phyloP scores from a whole-genome alignment of 2,113 vertebrate species.

The Sapayoa aenigma region DNA sequence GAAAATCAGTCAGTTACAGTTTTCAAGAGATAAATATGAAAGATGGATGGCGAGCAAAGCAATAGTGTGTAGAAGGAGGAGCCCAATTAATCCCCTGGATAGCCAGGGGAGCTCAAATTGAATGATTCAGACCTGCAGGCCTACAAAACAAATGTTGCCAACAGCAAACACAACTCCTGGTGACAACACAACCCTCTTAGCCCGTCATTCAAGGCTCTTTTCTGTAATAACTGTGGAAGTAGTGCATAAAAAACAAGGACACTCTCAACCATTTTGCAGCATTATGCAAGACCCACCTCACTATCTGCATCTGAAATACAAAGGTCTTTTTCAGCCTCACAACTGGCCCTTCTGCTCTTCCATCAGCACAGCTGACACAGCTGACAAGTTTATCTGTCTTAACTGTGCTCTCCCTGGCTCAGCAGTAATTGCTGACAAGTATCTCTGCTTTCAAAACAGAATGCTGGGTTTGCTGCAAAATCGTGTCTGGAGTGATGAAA shows the following conservation, averaged over 20 bases:
- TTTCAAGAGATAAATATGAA: neutral
- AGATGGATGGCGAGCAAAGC: neutral
- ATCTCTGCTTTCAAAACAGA: constrained; percentile 26
- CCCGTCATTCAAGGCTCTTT: neutral
- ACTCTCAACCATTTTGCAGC: neutral
- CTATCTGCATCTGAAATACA: neutral
- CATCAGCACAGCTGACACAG: neutral
- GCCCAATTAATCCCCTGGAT: neutral
- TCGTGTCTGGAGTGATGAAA: neutral
- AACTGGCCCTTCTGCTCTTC: constrained; percentile 12
- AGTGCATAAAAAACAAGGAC: neutral
- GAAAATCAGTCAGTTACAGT: neutral
- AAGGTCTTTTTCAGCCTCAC: neutral
- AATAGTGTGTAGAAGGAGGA: neutral
- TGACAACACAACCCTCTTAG: neutral
- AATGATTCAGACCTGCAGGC: neutral
- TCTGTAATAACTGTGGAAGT: neutral
- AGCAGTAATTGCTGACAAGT: constrained; percentile 23
- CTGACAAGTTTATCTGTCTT: constrained; percentile 29
- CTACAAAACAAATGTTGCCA: neutral
- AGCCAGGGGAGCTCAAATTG: neutral
- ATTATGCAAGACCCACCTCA: neutral
- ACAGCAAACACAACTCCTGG: neutral
- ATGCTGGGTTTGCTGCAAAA: neutral
- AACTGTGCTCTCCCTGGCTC: neutral